phyloP scores from a whole-genome alignment of 2,888 invertebrate genomes.

The Xestoiulus laeticollis region DNA sequence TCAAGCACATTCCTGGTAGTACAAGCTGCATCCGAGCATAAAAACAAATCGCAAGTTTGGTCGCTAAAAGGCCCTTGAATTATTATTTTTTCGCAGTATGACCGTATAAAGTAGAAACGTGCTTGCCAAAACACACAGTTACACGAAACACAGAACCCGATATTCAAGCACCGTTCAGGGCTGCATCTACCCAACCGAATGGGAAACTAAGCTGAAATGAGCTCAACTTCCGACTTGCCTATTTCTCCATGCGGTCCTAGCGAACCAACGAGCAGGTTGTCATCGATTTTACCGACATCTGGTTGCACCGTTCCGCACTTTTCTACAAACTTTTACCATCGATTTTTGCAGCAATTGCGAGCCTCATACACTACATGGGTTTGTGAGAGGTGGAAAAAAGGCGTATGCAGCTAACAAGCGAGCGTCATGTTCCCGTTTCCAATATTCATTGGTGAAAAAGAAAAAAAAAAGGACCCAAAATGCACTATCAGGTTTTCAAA shows the following conservation, averaged over 20 bases:
- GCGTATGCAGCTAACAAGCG: neutral
- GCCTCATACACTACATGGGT: neutral
- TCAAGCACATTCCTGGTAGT: neutral
- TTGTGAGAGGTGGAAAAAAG: neutral
- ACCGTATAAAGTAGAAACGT: neutral
- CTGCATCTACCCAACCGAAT: neutral
- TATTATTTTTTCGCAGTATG: neutral
- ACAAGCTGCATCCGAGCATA: neutral
- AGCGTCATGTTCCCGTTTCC: neutral
- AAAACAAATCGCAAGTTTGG: neutral
- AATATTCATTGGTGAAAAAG: neutral
- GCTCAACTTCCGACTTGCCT: conserved; percentile 9
- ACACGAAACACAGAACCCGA: neutral
- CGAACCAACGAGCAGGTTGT: conserved; percentile 9
- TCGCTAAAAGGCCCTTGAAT: neutral
- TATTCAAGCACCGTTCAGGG: neutral
- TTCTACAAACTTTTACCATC: neutral
- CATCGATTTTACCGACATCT: conserved; percentile 9
- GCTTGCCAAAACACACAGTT: neutral
- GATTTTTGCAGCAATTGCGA: neutral
- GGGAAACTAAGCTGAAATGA: neutral
- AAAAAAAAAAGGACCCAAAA: neutral
- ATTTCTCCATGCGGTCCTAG: neutral
- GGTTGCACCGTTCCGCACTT: conserved; percentile 9
- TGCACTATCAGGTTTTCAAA: neutral